Base-by-base conservation (phyloP, 1,140 invertebrate species). In the Bacillus rossius region DNA sequence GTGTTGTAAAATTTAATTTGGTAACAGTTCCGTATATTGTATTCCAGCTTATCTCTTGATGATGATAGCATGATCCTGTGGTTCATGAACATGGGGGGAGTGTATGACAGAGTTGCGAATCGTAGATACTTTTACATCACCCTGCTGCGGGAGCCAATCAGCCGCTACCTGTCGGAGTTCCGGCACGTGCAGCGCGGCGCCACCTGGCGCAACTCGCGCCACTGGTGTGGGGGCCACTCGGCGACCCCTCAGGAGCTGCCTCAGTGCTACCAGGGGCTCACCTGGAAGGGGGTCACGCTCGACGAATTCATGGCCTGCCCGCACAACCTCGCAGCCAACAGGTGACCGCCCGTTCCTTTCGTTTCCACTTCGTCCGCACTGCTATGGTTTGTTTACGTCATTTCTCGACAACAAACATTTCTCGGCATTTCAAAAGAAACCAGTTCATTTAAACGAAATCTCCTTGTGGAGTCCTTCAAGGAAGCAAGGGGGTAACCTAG, bases 131-230 rank as follows among this genome's bases (percentile, higher is more conserved):
- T 97, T 77, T 99, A 98, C 76, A 93, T 99, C 55, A 96, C 94
- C 19, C 83, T 99, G 59, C 79, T 99, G 26, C 81, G 96, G 59
- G 90, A 99, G 69, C 97, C 97, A 10, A 84, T 98, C 23, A 71
- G 76, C 68, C 83, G 95, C 64, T 98, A 94, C 76, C 75, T 98
- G 61, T 95, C 92, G 59, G 95, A 98, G 75, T 98, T 92, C 74
- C 82, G 87, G 45, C 97, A 99, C 76, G 96, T 99, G 29, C 89
- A 94, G 70, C 83, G 96, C 25, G 97, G 97, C 29, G 96, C 96
- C 47, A 99, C 96, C n/a, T 99, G 97, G 97, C 80, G 80, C 60
- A 77, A 71, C 42, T 88, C 93, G 19, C 77, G 89, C 10, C 92
- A 96, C 72, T 88, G 86, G 80, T 97, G 94, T 72, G 84, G 87